A percentile compares a stretch with the other conserved stretches of the same genome.
Evolutionary conservation across 2,888 invertebrate genomes (phyloP).

Genomic region (Micoletzkya japonica): DNA sequence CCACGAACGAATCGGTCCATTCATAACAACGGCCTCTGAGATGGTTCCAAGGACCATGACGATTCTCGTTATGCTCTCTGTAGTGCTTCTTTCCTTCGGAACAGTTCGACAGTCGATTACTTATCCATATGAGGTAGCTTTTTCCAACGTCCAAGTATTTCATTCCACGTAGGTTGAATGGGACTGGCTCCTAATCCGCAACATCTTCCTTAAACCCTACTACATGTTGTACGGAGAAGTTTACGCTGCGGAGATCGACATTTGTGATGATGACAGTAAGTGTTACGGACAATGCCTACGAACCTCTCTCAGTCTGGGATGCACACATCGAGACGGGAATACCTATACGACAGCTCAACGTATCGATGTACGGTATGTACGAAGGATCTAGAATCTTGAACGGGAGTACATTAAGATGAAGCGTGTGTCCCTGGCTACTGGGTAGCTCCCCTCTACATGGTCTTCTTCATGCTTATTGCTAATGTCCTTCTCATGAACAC

Average conservation of each 20-base stretch:
- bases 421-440: constrained; percentile 69
- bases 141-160: neutral
- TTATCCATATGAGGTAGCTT: constrained; percentile 79
- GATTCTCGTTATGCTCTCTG: constrained; percentile 89
- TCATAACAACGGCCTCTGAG: neutral
- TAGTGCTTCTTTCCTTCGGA: constrained; percentile 94
- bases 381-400: no score
- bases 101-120: constrained; percentile 89
- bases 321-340: constrained; percentile 43
- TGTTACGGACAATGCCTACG: neutral
- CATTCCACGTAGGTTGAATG: constrained; percentile 67
- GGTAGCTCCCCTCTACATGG: constrained; percentile 90
- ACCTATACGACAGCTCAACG: constrained; percentile 41
- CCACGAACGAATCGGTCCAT: neutral
- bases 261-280: constrained; percentile 58
- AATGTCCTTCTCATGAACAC: constrained; percentile 95
- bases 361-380: neutral
- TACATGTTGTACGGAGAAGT: constrained; percentile 99
- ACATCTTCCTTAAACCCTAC: constrained; percentile 92
- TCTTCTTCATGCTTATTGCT: constrained; percentile 89
- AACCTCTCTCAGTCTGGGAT: constrained; percentile 41
- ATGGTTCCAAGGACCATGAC: constrained; percentile 77
- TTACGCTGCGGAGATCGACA: constrained; percentile 89
- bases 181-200: constrained; percentile 72
- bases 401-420: constrained; percentile 30